Evolutionary conservation across 2,113 vertebrate species (phyloP).

Genomic region (Cephalopterus ornatus): DNA sequence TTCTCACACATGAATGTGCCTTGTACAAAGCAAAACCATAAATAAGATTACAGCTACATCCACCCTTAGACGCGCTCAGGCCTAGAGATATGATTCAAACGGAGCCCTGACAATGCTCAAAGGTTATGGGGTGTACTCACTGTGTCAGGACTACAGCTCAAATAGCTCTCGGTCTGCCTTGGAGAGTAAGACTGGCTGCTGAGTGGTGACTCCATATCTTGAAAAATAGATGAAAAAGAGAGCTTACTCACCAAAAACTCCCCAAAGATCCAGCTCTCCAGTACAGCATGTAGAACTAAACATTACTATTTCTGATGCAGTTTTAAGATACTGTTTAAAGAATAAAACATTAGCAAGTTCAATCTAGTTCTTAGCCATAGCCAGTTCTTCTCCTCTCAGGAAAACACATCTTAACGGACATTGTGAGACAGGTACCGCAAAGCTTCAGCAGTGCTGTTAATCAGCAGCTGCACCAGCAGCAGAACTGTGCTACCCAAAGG

Average conservation of each 20-base stretch:
- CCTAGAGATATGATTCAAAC: not conserved
- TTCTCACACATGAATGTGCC: not conserved
- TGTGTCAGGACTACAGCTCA: conserved; percentile 70
- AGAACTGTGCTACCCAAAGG: not conserved
- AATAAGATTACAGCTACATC: not conserved
- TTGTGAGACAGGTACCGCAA: not conserved
- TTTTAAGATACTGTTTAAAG: not conserved
- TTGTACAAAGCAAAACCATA: not conserved
- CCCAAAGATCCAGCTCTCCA: not conserved
- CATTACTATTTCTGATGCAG: not conserved
- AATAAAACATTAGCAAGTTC: not conserved
- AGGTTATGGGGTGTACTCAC: conserved; percentile 62
- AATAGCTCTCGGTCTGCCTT: conserved; percentile 58
- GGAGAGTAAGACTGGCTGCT: conserved; percentile 66
- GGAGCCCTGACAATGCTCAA: not conserved
- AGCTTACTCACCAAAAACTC: not conserved
- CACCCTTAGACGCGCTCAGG: not conserved
- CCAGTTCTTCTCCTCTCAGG: not conserved
- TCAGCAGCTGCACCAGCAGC: not conserved
- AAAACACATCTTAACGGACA: not conserved
- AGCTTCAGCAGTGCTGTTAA: not conserved
- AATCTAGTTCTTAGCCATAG: not conserved
- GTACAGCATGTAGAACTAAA: not conserved
- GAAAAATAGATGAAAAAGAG: conserved; percentile 25
- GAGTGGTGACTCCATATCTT: conserved; percentile 35